These are phyloP conservation scores for Acrossocheilus wenchowensis DNA, from an alignment of 2,797 vertebrate species.

Conservation along the genomic window DNA sequence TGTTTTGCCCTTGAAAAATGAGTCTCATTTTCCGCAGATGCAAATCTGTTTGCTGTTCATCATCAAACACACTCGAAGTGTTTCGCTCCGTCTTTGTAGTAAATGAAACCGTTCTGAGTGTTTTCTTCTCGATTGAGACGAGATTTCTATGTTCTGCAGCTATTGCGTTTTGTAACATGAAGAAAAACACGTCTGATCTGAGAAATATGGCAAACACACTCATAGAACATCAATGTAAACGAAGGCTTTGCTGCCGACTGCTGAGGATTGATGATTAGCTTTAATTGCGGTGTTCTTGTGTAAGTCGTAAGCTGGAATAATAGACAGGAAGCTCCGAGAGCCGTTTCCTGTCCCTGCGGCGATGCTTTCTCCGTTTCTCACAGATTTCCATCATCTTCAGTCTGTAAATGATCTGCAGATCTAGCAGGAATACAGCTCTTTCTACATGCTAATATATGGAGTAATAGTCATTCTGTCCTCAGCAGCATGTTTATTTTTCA, in stretches of 20 bases:
- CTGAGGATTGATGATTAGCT: neutral
- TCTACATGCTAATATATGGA: neutral
- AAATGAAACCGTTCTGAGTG: slow-evolving; percentile 17
- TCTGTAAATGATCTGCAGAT: no score
- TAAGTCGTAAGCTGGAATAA: slow-evolving; percentile 32
- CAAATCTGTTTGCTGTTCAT: slow-evolving; percentile 45
- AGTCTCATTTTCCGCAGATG: slow-evolving; percentile 46
- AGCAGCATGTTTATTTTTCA: neutral
- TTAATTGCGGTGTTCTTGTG: slow-evolving; percentile 41
- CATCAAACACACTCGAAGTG: slow-evolving; percentile 26
- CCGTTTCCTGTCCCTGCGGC: neutral
- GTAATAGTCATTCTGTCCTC: neutral
- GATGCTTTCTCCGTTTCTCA: neutral
- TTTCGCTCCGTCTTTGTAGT: slow-evolving; percentile 12
- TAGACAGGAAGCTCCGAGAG: slow-evolving; percentile 24
- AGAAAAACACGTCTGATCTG: slow-evolving; percentile 20
- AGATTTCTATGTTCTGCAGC: slow-evolving; percentile 35
- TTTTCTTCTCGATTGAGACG: neutral
- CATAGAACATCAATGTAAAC: neutral
- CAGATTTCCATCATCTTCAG: neutral
- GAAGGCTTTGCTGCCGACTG: neutral
- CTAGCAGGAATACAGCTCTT: no score
- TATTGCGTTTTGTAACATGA: neutral
- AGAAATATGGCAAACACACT: neutral
- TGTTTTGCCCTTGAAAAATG: slow-evolving; percentile 37